Base-by-base conservation (phyloP, 2,888 invertebrate species). In the Megaustenia siamemsis region DNA sequence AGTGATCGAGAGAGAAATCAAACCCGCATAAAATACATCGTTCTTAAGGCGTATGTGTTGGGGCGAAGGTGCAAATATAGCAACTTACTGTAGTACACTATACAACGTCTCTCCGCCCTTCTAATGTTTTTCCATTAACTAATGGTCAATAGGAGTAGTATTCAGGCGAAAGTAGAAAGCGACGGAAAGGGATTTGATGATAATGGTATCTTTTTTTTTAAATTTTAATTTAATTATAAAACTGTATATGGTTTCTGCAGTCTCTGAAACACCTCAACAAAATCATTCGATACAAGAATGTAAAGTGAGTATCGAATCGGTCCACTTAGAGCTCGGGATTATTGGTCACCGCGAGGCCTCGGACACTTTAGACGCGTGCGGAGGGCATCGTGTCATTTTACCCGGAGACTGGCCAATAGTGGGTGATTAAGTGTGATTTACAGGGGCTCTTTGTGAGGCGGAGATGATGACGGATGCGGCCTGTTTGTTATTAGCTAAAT, bases 381-480 rank as follows among this genome's bases (percentile, higher is more conserved):
- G n/a, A 18, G 56, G 56, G 35, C 53, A 77, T 6, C 77, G 38
- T 77, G 77, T 77, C 77, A 77, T 60, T 60, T 77, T 28, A 60
- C 5, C n/a, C 8, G 38, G 38, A 24, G 40, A 56, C 53, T 38
- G 77, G 77, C 56, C 77, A 60, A n/a, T 60, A 56, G 56, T 56
- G 32, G 38, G 77, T 77, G 77, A 77, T 77, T 77, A 77, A 40
- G n/a, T 38, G 21, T 77, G 77, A 77, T 77, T 77, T 77, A 77
- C 77, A n/a, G 60, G 3, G 15, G 35, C 8, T 60, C 77, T 77
- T 71, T 77, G 77, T 77, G 32, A 15, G 73, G 21, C 60, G 38
- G 77, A 56, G 38, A 60, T 32, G 38, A 56, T 60, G 77, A 60
- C 4, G 60, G 28, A 18, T 60, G 77, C 32, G 24, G 10, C 21